These are phyloP conservation scores for Loriculus beryllinus DNA, from an alignment of 2,797 vertebrate genomes.

Conservation along the genomic window DNA sequence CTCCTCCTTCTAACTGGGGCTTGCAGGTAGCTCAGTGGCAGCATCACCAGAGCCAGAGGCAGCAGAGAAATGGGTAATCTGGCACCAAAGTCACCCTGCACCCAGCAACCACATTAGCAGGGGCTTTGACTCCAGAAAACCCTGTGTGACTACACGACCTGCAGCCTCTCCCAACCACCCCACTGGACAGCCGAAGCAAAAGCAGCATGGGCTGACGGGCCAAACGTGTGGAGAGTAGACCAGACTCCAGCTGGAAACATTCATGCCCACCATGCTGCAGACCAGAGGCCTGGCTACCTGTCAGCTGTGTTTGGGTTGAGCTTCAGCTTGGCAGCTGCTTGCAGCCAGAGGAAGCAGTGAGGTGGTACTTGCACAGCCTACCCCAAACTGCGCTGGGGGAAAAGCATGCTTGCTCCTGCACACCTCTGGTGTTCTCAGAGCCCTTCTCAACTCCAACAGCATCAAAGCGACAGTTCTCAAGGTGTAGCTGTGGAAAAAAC, in stretches of 20 bases:
- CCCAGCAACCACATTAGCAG: background rate
- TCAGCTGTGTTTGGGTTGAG: background rate
- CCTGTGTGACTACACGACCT: accelerated
- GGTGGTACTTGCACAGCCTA: background rate
- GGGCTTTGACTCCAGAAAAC: background rate
- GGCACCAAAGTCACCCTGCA: background rate
- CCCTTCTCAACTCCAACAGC: background rate
- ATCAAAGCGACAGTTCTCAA: background rate
- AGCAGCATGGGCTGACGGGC: background rate
- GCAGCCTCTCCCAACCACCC: background rate
- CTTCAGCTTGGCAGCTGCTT: accelerated
- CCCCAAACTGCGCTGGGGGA: background rate
- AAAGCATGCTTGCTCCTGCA: background rate
- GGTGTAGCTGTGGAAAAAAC: background rate
- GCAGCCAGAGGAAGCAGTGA: accelerated
- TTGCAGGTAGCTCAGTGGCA: background rate
- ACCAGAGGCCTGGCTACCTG: background rate
- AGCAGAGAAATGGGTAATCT: background rate
- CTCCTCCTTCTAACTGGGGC: background rate
- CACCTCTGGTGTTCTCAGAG: background rate
- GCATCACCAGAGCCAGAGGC: background rate
- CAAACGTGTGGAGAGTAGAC: accelerated
- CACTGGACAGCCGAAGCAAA: background rate
- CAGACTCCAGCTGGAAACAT: accelerated
- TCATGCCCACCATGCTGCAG: accelerated